phyloP scores from a whole-genome alignment of 2,888 invertebrate genomes.

The Brassicogethes aeneus region DNA sequence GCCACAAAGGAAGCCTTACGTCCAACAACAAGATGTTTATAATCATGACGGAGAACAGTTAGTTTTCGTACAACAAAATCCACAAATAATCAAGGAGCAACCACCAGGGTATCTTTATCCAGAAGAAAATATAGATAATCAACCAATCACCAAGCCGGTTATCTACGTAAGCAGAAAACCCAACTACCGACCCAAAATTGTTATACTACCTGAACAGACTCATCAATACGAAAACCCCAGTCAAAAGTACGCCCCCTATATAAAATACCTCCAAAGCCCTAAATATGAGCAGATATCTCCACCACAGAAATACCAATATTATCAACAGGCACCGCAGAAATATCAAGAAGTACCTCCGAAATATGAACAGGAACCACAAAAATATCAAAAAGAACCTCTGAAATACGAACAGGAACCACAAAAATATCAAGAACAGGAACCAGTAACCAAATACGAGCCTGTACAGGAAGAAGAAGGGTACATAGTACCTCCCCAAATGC shows the following conservation, averaged over 20 bases:
- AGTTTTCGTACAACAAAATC: constrained; percentile 4
- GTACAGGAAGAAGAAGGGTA: neutral
- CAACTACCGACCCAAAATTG: neutral
- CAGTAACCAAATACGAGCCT: neutral
- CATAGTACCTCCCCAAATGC: neutral
- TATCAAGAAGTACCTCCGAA: neutral
- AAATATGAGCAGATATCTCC: neutral
- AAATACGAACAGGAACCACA: constrained; percentile 5
- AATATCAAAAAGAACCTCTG: constrained; percentile 7
- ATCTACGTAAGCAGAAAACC: constrained; percentile 10
- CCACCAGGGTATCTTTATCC: neutral
- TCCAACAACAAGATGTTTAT: constrained; percentile 13
- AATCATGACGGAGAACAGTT: neutral
- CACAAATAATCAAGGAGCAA: constrained; percentile 1
- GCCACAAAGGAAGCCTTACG: constrained; percentile 12
- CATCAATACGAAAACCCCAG: neutral
- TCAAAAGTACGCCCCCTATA: neutral
- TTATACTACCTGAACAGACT: neutral
- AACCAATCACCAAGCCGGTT: constrained; percentile 6
- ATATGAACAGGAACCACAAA: neutral
- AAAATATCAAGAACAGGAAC: neutral
- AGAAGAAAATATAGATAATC: constrained; percentile 1
- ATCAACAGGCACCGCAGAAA: too few relatives aligned
- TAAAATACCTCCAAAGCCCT: constrained; percentile 1
- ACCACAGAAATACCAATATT: neutral